Percentiles rank a stretch among this genome's conserved stretches.
These are phyloP conservation scores for Neosalanx taihuensis DNA, from an alignment of 2,797 vertebrate species.

Conservation along the genomic window DNA sequence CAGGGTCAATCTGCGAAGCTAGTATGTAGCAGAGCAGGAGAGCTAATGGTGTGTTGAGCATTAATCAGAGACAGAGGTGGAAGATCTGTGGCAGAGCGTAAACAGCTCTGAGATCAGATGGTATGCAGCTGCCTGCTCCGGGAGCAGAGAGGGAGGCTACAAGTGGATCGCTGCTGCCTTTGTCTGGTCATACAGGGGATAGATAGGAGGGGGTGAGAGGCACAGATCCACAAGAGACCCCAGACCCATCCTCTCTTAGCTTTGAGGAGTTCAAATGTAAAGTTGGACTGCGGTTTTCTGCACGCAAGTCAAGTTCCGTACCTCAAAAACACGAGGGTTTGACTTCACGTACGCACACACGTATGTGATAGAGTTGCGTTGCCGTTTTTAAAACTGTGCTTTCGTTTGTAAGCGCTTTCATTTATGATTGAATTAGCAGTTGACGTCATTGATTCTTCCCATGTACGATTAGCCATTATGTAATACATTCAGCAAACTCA, in stretches of 20 bases:
- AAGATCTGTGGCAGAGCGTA: neutral
- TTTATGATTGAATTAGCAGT: slow-evolving; percentile 16
- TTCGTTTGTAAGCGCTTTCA: neutral
- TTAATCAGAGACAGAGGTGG: neutral
- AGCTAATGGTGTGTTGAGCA: neutral
- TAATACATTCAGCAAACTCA: slow-evolving; percentile 27
- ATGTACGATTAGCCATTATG: slow-evolving; percentile 17
- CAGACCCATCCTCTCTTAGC: neutral
- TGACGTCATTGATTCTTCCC: slow-evolving; percentile 19
- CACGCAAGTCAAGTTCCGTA: neutral
- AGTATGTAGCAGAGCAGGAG: neutral
- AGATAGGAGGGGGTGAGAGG: slow-evolving; percentile 11
- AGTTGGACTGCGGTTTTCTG: neutral
- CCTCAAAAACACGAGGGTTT: neutral
- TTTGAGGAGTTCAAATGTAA: neutral
- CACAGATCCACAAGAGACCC: neutral
- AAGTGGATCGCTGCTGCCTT: slow-evolving; percentile 47
- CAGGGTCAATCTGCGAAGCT: neutral
- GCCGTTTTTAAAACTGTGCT: neutral
- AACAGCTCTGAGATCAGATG: slow-evolving; percentile 14
- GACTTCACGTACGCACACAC: neutral
- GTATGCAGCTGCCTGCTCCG: slow-evolving; percentile 16
- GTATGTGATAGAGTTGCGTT: neutral
- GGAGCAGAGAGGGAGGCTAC: slow-evolving; percentile 9
- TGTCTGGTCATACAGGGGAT: slow-evolving; percentile 42